These are phyloP conservation scores for Argyrosomus regius DNA, from an alignment of 2,797 vertebrate genomes.

Conservation along the genomic window DNA sequence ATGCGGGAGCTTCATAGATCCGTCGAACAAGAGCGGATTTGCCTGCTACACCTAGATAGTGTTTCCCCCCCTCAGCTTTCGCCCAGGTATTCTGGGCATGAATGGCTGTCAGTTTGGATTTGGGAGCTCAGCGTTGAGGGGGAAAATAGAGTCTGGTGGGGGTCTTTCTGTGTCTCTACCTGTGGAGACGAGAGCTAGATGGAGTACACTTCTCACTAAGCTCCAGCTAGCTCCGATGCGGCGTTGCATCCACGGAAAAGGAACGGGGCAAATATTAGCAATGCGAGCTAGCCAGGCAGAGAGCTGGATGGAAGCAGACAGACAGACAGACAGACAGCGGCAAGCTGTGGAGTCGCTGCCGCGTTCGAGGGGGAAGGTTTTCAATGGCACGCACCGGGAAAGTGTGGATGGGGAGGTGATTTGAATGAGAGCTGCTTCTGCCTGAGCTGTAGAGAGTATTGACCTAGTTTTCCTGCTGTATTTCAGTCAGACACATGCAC, in stretches of 20 bases:
- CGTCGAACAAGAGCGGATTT: slow-evolving; percentile 83
- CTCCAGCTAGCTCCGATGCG: slow-evolving; percentile 51
- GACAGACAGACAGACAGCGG: slow-evolving; percentile 18
- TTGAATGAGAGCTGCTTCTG: slow-evolving; percentile 78
- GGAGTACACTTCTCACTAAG: slow-evolving; percentile 68
- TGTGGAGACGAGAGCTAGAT: slow-evolving; percentile 76
- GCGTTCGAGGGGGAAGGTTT: slow-evolving; percentile 64
- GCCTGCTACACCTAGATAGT: slow-evolving; percentile 87
- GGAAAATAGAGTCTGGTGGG: slow-evolving; percentile 83
- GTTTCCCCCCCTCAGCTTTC: slow-evolving; percentile 71
- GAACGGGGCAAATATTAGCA: slow-evolving; percentile 56
- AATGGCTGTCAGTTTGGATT: slow-evolving; percentile 89
- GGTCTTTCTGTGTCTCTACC: slow-evolving; percentile 83
- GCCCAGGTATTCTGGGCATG: slow-evolving; percentile 87
- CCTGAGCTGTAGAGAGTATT: slow-evolving; percentile 79
- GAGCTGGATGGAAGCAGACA: slow-evolving; percentile 32
- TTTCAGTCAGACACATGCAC: slow-evolving; percentile 69
- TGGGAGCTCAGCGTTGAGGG: slow-evolving; percentile 82
- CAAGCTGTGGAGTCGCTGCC: slow-evolving; percentile 41
- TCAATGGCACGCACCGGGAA: slow-evolving; percentile 57
- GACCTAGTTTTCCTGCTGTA: slow-evolving; percentile 84
- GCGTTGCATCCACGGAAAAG: slow-evolving; percentile 40
- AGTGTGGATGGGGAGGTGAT: slow-evolving; percentile 74
- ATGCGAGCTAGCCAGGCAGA: slow-evolving; percentile 32
- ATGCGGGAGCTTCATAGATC: slow-evolving; percentile 74